These are phyloP conservation scores for Parotia lawesii DNA, from an alignment of 2,113 vertebrate genomes.

Conservation along the genomic window DNA sequence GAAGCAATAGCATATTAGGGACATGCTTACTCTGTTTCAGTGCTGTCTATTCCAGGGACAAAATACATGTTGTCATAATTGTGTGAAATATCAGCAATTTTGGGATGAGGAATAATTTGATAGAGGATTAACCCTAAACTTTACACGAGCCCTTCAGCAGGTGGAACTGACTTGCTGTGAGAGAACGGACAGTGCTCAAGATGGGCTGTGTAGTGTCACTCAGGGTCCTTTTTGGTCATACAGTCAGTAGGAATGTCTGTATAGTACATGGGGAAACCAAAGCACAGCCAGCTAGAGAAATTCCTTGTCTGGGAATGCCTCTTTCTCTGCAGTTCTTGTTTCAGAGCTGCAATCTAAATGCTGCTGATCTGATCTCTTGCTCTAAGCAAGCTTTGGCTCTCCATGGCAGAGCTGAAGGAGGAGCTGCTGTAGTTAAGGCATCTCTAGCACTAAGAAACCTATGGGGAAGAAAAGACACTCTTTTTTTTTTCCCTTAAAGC, in stretches of 20 bases:
- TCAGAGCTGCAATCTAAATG: neutral
- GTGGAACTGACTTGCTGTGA: neutral
- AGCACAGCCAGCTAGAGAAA: neutral
- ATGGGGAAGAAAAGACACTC: neutral
- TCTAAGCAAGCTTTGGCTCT: neutral
- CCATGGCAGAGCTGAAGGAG: neutral
- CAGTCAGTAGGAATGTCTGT: neutral
- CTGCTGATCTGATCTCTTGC: neutral
- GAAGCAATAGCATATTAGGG: neutral
- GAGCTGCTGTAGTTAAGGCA: neutral
- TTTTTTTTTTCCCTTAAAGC: neutral
- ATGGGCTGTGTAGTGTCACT: neutral
- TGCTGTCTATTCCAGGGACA: neutral
- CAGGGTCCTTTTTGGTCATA: accelerated
- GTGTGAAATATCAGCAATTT: neutral
- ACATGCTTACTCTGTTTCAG: neutral
- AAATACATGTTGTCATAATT: neutral
- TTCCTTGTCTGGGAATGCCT: neutral
- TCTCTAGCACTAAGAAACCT: neutral
- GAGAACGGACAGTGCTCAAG: neutral
- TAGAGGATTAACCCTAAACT: neutral
- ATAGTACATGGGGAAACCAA: neutral
- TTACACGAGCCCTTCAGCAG: neutral
- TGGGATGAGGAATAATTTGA: neutral
- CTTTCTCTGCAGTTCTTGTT: neutral